Base-by-base conservation (phyloP, 2,888 invertebrate genomes). In the Corythucha ciliata region DNA sequence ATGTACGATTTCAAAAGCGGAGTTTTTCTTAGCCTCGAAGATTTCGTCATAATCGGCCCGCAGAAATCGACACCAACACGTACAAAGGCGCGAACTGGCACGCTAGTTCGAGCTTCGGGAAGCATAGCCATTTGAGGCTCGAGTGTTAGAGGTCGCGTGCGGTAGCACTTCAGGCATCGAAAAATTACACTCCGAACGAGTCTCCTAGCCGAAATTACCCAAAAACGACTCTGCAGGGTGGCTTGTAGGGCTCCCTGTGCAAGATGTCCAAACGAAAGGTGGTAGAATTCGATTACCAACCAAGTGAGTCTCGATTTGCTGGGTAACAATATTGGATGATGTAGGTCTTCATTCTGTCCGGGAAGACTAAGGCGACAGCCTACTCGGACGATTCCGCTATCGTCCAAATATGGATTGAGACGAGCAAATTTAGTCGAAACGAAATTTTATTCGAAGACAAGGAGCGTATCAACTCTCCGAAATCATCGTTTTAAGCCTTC, bases 51-150 rank as follows among this genome's bases (percentile, higher is more conserved):
- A 26, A 62, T 54, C 18, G 62, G 61, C 10, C 63, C 62, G 5
- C 57, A 59, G 27, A 60, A 63, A 26, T 63, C 62, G n/a, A 62
- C 37, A 10, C 63, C 61, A 7, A 46, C 63, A 67, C 70, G 57
- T n/a, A 22, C 18, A 21, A 56, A 57, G 2, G 49, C 44, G 5
- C 51, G 34, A 24, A n/a, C 40, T n/a, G n/a, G n/a, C 20, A 22
- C 36, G 20, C 18, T 14, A 10, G 56, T 39, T 12, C 56, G 51
- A 26, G 14, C 44, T 5, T 14, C 8, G 3, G 56, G 56, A 20
- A 57, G 33, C 26, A 48, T 44, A 2, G 18, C 55, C 57, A 57
- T 55, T 7, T 48, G 14, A 8, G 53, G 53, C 10, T 40, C 22
- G 16, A 14, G 6, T 3, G 46, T 16, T 48, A 51, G 39, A 7